These are phyloP conservation scores for Agrotis ipsilon DNA, from an alignment of 2,888 invertebrate species.

Conservation along the genomic window DNA sequence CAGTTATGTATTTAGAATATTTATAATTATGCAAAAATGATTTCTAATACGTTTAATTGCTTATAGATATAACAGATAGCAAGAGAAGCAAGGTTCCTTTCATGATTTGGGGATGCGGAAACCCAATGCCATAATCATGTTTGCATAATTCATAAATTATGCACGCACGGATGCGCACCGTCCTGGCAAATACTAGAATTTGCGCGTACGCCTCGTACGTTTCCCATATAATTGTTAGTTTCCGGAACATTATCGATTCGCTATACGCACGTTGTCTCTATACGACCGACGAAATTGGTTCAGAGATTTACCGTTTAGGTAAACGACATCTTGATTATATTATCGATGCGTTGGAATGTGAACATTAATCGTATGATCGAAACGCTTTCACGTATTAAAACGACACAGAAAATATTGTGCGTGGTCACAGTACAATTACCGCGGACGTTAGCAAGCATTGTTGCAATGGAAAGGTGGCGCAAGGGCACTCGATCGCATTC, in stretches of 20 bases:
- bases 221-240: conserved; percentile 61
- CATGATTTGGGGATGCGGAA: conserved; percentile 58
- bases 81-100: conserved; percentile 31
- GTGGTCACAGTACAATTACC: conserved; percentile 58
- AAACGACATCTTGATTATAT: conserved; percentile 60
- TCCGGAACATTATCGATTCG: conserved; percentile 54
- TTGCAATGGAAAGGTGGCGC: conserved; percentile 66
- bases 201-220: conserved; percentile 39
- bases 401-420: conserved; percentile 57
- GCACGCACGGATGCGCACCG: conserved; percentile 56
- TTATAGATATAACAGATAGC: conserved; percentile 21
- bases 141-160: conserved; percentile 62
- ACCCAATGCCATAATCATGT: conserved; percentile 52
- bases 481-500: conserved; percentile 62
- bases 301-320: conserved; percentile 59
- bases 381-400: conserved; percentile 65
- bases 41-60: conserved; percentile 27
- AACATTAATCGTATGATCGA: conserved; percentile 66
- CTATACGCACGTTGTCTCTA: conserved; percentile 54
- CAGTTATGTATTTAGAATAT: conserved; percentile 32
- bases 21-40: conserved; percentile 33
- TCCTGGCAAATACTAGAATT: conserved; percentile 65
- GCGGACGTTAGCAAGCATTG: conserved; percentile 53
- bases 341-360: conserved; percentile 70
- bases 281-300: conserved; percentile 48